These are phyloP conservation scores for Falco cherrug DNA, from an alignment of 2,797 vertebrate species.

Conservation along the genomic window DNA sequence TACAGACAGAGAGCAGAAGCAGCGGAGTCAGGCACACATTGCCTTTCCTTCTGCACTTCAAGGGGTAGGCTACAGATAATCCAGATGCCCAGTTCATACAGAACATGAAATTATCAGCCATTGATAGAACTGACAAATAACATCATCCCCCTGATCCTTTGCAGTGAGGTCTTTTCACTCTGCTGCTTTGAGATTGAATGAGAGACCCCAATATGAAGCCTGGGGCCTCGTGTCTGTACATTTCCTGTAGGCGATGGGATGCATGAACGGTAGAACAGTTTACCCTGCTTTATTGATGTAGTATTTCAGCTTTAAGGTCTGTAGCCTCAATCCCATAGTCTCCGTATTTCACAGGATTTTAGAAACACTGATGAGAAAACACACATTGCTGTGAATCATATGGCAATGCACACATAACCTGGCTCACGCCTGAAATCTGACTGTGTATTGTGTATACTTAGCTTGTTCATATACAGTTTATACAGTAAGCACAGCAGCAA, in stretches of 20 bases:
- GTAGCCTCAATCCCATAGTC: background rate
- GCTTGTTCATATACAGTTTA: background rate
- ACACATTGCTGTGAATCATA: background rate
- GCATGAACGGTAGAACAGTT: background rate
- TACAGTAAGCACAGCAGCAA: slow-evolving; percentile 13
- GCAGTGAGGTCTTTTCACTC: background rate
- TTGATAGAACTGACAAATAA: background rate
- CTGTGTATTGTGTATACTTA: background rate
- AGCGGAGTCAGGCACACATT: background rate
- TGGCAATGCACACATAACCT: background rate
- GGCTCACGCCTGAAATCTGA: background rate
- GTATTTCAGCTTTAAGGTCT: background rate
- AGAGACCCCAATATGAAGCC: slow-evolving; percentile 9
- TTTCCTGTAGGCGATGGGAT: background rate
- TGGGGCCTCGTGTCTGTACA: background rate
- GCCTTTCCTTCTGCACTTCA: background rate
- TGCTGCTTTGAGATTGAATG: background rate
- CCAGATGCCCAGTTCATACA: background rate
- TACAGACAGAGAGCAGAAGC: background rate
- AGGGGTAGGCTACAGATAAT: background rate
- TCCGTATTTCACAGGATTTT: background rate
- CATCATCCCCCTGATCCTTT: background rate
- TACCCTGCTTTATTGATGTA: background rate
- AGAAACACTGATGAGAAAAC: background rate
- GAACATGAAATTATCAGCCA: background rate